Evolutionary conservation across 2,797 vertebrate species (phyloP).

Genomic region (Fratercula arctica): DNA sequence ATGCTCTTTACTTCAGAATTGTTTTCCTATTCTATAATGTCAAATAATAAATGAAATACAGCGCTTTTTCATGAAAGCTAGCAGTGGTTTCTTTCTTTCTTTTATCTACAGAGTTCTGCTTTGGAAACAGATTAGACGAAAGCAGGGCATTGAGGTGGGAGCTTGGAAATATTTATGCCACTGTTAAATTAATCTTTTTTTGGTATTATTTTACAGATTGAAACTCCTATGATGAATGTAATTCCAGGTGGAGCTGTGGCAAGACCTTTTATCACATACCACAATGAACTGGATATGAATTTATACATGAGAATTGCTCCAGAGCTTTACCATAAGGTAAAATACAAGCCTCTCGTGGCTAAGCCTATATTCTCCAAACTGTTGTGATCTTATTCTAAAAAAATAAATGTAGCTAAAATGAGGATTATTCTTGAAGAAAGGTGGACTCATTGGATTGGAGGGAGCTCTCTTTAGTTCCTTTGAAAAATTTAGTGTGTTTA

Average conservation of each 20-base stretch:
- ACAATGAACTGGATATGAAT: slow-evolving; percentile 98
- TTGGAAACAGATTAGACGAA: neutral
- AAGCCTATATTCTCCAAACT: neutral
- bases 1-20: neutral
- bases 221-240: slow-evolving; percentile 99
- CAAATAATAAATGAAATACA: neutral
- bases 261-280: slow-evolving; percentile 93
- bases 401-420: neutral
- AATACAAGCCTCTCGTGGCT: neutral
- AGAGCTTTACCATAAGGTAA: slow-evolving; percentile 97
- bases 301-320: slow-evolving; percentile 98
- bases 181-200: neutral
- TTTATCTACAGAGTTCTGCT: neutral
- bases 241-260: slow-evolving; percentile 97
- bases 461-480: neutral
- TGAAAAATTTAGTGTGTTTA: neutral
- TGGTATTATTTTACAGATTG: slow-evolving; percentile 80
- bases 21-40: neutral
- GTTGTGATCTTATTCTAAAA: neutral
- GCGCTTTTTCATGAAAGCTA: neutral
- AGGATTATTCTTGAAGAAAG: neutral
- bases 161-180: neutral
- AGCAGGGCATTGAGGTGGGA: neutral
- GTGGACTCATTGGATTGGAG: neutral
- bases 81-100: neutral